Evolutionary conservation across 2,113 vertebrate genomes (phyloP), one percentile per base, ranked within the genome.

Genomic region (Tenrec ecaudatus): DNA sequence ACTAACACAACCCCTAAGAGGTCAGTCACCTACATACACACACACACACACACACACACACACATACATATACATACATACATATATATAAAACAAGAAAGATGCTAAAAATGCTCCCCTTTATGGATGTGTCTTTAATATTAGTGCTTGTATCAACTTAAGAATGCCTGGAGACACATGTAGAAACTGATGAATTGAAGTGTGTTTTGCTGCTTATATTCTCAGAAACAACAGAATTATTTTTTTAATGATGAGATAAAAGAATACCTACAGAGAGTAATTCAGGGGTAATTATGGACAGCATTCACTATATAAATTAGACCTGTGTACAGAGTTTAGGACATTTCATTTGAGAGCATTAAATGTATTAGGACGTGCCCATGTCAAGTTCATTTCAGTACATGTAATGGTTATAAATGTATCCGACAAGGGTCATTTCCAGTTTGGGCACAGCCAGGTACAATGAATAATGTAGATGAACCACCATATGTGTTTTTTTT

Each of bases 221-320:
- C 25, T 68, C 64, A 29, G 29, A 25, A 68, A 31, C 7, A 68
- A 66, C 10, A 66, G 12, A 29, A 66, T 22, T 62, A 22, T 22
- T 62, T 20, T 68, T 31, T 68, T 68, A 25, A 66, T 27, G 23
- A 68, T 29, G 62, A 66, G 27, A 27, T 27, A 66, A 66, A 66
- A 68, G 10, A 31, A 31, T 68, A 25, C 64, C 64, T 87, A 33
- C n/a, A 77, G 20, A 90, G 27, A 75, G 79, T 77, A 58, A 47
- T 88, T 90, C 33, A 87, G 62, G 33, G 53, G 69, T 94, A 92
- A 92, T 83, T 73, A 57, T 23, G 84, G 71, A 89, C 31, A 76
- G 3, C 75, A 17, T 17, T 93, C 27, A 80, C 73, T 89, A 86
- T 0, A n/a, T 60, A 80, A 89, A 64, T 71, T 33, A 84, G 79